Evolutionary conservation across 2,797 vertebrate species (phyloP).

Genomic region (Natrix natrix): DNA sequence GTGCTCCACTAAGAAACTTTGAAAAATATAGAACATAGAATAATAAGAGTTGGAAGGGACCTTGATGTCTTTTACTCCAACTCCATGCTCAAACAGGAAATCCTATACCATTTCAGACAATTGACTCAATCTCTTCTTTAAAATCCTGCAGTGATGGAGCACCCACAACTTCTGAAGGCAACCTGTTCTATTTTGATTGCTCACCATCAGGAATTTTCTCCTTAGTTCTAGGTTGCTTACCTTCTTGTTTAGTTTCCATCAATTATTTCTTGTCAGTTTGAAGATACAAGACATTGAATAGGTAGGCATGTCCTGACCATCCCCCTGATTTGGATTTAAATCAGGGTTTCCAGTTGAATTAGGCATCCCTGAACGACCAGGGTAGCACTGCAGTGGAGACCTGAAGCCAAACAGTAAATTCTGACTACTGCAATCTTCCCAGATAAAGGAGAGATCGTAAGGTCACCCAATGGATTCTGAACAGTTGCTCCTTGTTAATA

Average conservation of each 20-base stretch:
- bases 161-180: not conserved
- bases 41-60: not conserved
- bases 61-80: not conserved
- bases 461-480: not conserved
- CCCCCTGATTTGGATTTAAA: not conserved
- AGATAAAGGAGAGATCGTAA: not conserved
- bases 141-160: not conserved
- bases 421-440: not conserved
- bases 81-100: not conserved
- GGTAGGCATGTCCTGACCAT: not conserved
- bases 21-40: not conserved
- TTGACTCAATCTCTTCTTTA: not conserved
- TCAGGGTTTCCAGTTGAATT: not conserved
- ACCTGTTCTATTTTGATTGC: not conserved
- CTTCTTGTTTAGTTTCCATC: not conserved
- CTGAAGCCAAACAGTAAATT: not conserved
- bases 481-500: not conserved
- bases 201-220: not conserved
- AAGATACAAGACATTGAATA: not conserved
- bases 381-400: not conserved
- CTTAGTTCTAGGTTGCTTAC: not conserved
- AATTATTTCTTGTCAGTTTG: not conserved
- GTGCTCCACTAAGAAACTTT: not conserved
- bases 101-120: not conserved
- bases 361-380: not conserved